Evolutionary conservation across 1,140 invertebrate genomes (phyloP).

Genomic region (Acromyrmex heyeri): DNA sequence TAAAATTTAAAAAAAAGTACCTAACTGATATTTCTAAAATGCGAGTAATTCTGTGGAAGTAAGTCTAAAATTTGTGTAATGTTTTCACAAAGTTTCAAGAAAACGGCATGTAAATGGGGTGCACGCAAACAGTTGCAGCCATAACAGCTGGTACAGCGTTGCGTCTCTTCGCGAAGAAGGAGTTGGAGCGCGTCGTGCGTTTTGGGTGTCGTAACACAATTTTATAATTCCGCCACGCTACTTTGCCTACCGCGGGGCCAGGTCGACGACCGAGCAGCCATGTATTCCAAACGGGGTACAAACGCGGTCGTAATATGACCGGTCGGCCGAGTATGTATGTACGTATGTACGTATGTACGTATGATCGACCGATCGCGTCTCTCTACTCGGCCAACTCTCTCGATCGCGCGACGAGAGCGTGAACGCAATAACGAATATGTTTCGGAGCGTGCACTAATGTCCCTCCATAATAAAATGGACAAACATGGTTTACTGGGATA

Average conservation of each 20-base stretch:
- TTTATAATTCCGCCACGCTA: constrained; percentile 79
- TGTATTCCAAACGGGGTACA: constrained; percentile 77
- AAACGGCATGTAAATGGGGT: neutral
- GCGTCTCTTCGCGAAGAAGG: neutral
- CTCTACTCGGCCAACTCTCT: constrained; percentile 63
- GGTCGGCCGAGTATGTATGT: constrained; percentile 64
- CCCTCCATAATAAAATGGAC: constrained; percentile 67
- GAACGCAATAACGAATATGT: constrained; percentile 71
- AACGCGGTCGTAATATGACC: constrained; percentile 75
- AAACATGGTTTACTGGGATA: constrained; percentile 79
- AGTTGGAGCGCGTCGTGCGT: constrained; percentile 1
- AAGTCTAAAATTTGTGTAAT: neutral
- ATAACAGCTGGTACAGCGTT: neutral
- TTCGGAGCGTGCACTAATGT: constrained; percentile 63
- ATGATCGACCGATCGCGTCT: constrained; percentile 57
- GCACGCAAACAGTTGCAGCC: neutral
- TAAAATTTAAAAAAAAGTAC: neutral
- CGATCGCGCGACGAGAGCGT: constrained; percentile 70
- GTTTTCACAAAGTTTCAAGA: neutral
- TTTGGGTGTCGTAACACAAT: constrained; percentile 78
- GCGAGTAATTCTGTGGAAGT: neutral
- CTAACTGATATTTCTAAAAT: neutral
- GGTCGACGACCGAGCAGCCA: constrained; percentile 73
- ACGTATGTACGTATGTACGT: constrained; percentile 24
- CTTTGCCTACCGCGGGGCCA: constrained; percentile 68